phyloP scores from a whole-genome alignment of 2,797 vertebrate species.

The Pachyuromys duprasi region DNA sequence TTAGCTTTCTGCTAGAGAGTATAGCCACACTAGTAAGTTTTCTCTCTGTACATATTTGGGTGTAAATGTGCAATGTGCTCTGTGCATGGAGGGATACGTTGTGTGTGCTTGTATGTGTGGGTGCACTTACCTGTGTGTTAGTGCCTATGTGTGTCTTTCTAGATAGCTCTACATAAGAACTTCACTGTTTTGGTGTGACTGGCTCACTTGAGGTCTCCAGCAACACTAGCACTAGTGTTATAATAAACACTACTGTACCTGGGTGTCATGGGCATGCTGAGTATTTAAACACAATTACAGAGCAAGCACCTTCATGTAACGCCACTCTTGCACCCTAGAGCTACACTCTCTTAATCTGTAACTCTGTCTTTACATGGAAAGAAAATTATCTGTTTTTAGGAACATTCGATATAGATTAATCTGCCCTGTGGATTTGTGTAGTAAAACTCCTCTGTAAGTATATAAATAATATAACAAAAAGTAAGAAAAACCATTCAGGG shows the following conservation, averaged over 20 bases:
- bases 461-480: background rate
- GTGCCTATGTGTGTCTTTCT: background rate
- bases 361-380: slow-evolving; percentile 73
- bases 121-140: background rate
- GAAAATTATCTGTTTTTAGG: slow-evolving; percentile 43
- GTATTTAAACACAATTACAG: background rate
- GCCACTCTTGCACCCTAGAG: background rate
- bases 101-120: no score
- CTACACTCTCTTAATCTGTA: slow-evolving; percentile 28
- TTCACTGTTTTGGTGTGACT: background rate
- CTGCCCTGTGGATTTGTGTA: background rate
- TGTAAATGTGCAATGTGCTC: no score
- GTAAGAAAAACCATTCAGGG: rapidly evolving
- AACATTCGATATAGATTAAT: slow-evolving; percentile 58
- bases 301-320: no score
- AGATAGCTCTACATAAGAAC: no score
- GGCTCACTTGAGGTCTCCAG: background rate
- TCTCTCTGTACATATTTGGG: background rate
- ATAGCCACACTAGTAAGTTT: background rate
- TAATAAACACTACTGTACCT: background rate
- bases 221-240: no score
- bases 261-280: background rate
- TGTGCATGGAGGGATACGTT: no score
- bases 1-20: slow-evolving; percentile 53
- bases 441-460: background rate